These are phyloP conservation scores for Cotesia chilonis DNA, from an alignment of 1,140 invertebrate species.

Conservation along the genomic window DNA sequence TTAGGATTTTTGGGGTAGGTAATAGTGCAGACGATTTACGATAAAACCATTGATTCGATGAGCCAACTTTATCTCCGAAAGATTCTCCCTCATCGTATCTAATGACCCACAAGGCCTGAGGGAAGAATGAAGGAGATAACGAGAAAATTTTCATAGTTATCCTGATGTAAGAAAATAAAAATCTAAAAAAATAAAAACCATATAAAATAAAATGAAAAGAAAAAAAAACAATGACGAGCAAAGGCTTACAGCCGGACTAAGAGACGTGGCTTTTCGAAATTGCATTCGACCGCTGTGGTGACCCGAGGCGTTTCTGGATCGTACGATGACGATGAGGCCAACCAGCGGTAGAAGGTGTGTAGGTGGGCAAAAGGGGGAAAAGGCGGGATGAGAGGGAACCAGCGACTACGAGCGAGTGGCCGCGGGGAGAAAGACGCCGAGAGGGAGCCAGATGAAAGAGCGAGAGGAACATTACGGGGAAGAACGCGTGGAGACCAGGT, in stretches of 20 bases:
- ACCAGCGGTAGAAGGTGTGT: constrained; percentile 35
- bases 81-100: not conserved
- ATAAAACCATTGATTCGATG: constrained; percentile 10
- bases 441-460: constrained; percentile 8
- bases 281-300: constrained; percentile 39
- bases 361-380: not conserved
- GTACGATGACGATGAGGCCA: constrained; percentile 54
- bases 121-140: constrained; percentile 12
- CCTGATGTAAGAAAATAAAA: constrained; percentile 7
- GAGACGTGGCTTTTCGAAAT: constrained; percentile 36
- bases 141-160: constrained; percentile 21
- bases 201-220: not conserved
- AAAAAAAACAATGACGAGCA: constrained; percentile 7
- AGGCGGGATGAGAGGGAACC: constrained; percentile 15
- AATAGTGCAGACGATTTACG: constrained; percentile 11
- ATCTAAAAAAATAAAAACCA: not conserved
- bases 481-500: constrained; percentile 21
- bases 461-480: constrained; percentile 5
- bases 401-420: constrained; percentile 17
- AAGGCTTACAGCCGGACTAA: not conserved
- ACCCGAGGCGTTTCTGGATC: constrained; percentile 58
- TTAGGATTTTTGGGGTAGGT: constrained; percentile 20
- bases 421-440: constrained; percentile 14
- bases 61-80: not conserved
- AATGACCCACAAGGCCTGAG: constrained; percentile 19